Evolutionary conservation across 2,113 vertebrate species (phyloP).

Genomic region (Rhabdomys dilectus): DNA sequence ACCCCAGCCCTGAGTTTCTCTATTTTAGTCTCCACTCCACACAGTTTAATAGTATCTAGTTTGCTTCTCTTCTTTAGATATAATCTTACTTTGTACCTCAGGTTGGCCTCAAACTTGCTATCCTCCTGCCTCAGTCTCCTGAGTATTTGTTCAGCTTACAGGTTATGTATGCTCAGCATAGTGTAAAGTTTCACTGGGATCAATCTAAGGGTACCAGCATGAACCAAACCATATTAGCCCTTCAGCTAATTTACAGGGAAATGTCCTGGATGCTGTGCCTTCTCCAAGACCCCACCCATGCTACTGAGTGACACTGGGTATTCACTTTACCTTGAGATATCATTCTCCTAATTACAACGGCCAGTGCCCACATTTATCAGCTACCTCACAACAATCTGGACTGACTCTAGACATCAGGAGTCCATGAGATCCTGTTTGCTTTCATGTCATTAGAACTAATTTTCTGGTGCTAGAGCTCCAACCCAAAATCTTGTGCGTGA

Average conservation of each 20-base stretch:
- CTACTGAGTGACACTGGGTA: not conserved
- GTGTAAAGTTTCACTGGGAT: not conserved
- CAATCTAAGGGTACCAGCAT: not conserved
- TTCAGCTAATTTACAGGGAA: not conserved
- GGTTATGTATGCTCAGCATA: not conserved
- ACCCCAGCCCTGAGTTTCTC: not conserved
- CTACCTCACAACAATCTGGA: not conserved
- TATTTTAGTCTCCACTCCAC: not conserved
- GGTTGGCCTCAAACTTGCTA: not conserved
- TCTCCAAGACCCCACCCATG: not conserved
- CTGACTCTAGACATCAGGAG: not conserved
- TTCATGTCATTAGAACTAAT: not conserved
- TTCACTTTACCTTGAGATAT: not conserved
- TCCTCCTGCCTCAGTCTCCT: not conserved
- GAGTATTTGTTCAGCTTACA: not conserved
- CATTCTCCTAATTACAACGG: not conserved
- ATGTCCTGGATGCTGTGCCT: not conserved
- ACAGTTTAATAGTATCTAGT: not conserved
- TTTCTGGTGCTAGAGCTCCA: not conserved
- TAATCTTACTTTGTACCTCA: not conserved
- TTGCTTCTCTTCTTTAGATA: not conserved
- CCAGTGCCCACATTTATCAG: not conserved
- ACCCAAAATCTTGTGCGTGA: not conserved
- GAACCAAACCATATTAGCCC: not conserved
- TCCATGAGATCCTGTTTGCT: not conserved